Evolutionary conservation across 1,140 invertebrate species (phyloP).

Genomic region (Teleogryllus occipitalis): DNA sequence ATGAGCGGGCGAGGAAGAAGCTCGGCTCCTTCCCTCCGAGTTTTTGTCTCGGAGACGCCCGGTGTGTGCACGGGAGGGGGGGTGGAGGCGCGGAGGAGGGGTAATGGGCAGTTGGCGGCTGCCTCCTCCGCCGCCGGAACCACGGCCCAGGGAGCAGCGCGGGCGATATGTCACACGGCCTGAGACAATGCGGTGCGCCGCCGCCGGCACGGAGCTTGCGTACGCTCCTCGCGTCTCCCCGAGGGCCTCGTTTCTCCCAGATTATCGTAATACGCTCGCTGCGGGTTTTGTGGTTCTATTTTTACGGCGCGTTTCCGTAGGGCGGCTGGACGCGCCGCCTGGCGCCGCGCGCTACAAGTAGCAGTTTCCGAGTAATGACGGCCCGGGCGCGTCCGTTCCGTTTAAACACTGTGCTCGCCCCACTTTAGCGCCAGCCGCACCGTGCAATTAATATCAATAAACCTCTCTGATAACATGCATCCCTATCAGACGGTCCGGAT

Average conservation of each 20-base stretch:
- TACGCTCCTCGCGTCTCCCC: not conserved
- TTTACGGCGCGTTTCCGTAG: too few species aligned
- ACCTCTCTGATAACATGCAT: not conserved
- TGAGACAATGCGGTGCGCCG: not conserved
- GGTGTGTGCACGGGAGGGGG: too few species aligned
- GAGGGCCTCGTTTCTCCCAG: too few species aligned
- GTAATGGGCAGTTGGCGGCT: not conserved
- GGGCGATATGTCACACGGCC: not conserved
- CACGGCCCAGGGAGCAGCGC: not conserved
- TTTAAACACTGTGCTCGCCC: not conserved
- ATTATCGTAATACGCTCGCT: too few species aligned
- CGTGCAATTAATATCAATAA: slow-evolving; percentile 5
- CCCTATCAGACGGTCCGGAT: not conserved
- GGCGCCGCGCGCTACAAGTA: not conserved
- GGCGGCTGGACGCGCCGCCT: not conserved
- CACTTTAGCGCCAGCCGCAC: not conserved
- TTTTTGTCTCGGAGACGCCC: too few species aligned
- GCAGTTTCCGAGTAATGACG: not conserved
- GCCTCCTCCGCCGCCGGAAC: not conserved
- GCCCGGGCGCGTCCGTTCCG: not conserved
- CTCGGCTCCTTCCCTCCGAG: too few species aligned
- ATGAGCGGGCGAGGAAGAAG: too few species aligned
- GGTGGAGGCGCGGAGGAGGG: too few species aligned
- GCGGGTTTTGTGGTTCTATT: too few species aligned
- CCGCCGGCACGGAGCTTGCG: not conserved